These are phyloP conservation scores for Corynorhinus townsendii DNA, from an alignment of 2,113 vertebrate species.

Conservation along the genomic window DNA sequence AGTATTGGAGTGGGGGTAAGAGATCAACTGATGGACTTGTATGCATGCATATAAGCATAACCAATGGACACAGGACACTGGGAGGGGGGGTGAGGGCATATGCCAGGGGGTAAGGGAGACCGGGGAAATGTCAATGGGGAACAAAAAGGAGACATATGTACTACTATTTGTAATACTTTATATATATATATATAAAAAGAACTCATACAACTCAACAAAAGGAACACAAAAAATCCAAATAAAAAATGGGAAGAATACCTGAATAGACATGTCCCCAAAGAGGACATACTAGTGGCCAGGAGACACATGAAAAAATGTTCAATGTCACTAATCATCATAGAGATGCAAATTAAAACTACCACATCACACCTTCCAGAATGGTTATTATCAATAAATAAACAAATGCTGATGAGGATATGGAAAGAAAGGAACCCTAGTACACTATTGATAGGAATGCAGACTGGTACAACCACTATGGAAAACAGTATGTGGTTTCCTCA, in stretches of 20 bases:
- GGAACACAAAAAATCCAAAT: neutral
- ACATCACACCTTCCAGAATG: neutral
- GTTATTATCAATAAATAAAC: neutral
- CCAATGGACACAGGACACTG: too few relatives aligned
- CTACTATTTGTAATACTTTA: too few relatives aligned
- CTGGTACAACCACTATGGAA: neutral
- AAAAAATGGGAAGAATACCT: neutral
- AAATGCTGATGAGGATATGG: neutral
- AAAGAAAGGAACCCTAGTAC: neutral
- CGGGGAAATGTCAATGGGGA: too few relatives aligned
- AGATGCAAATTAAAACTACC: neutral
- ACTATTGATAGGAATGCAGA: neutral
- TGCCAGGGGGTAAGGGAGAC: too few relatives aligned
- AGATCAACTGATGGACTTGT: too few relatives aligned
- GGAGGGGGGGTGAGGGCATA: too few relatives aligned
- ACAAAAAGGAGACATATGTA: too few relatives aligned
- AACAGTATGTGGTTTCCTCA: neutral
- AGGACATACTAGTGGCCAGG: neutral
- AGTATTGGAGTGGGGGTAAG: too few relatives aligned
- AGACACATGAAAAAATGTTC: neutral
- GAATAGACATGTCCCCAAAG: neutral
- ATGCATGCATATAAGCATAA: too few relatives aligned
- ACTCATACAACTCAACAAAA: neutral
- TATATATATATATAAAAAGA: neutral
- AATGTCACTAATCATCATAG: neutral